phyloP scores from a whole-genome alignment of 2,888 invertebrate species.

The Hoplodrina blanda region DNA sequence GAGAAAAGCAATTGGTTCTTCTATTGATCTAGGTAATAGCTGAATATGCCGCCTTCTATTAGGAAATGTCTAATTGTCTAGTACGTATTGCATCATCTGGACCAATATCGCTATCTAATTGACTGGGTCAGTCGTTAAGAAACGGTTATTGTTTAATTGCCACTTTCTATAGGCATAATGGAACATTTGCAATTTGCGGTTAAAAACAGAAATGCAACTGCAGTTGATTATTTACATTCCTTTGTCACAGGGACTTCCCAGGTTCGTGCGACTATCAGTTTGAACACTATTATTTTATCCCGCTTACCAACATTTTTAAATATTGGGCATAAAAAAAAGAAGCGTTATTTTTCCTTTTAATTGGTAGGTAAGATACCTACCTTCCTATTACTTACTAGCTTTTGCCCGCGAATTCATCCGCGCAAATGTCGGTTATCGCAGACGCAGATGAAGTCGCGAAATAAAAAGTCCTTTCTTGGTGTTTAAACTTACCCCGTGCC shows the following conservation, averaged over 20 bases:
- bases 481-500: no score
- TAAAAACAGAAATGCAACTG: constrained; percentile 9
- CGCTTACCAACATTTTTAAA: no score
- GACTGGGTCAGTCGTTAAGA: constrained; percentile 71
- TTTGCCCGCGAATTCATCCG: no score
- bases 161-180: constrained; percentile 50
- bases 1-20: constrained; percentile 7
- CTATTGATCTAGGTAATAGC: background rate
- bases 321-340: background rate
- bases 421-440: no score
- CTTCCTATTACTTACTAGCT: no score
- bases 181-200: constrained; percentile 14
- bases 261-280: background rate
- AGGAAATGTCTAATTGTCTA: constrained; percentile 65
- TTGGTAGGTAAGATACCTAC: no score
- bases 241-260: constrained; percentile 1
- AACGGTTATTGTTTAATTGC: constrained; percentile 62
- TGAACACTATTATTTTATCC: background rate
- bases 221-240: constrained; percentile 4
- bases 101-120: constrained; percentile 80
- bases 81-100: constrained; percentile 72
- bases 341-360: background rate
- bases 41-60: constrained; percentile 29
- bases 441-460: no score
- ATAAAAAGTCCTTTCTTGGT: no score